Conservation (phyloP, 2,113 vertebrate species). For the Centropristis striata region DNA sequence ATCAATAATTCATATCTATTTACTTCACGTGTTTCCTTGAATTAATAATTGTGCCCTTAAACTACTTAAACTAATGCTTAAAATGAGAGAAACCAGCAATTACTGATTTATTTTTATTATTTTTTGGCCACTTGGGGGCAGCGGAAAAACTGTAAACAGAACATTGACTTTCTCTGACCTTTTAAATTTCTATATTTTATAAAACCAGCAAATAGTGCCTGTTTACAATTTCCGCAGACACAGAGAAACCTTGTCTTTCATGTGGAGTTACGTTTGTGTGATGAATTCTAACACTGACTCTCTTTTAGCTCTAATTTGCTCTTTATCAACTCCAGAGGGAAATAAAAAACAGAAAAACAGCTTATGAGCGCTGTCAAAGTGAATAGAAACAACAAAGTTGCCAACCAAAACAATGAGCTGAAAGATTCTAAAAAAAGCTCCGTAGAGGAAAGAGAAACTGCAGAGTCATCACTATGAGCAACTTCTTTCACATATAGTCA, state of each 20-base stretch:
- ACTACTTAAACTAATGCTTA: background rate
- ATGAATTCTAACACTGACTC: background rate
- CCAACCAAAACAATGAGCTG: background rate
- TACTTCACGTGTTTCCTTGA: slow-evolving; percentile 22
- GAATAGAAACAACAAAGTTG: background rate
- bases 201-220: background rate
- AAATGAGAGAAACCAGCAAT: slow-evolving; percentile 6
- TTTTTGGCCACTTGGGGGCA: background rate
- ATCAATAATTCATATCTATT: slow-evolving; percentile 37
- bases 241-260: background rate
- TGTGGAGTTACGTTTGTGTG: background rate
- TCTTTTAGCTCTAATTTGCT: background rate
- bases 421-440: background rate
- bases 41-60: slow-evolving; percentile 16
- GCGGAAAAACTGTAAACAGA: background rate
- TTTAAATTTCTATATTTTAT: too few relatives aligned
- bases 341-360: background rate
- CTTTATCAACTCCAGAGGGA: background rate
- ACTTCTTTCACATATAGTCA: background rate
- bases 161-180: background rate
- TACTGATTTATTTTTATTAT: background rate
- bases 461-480: too few relatives aligned
- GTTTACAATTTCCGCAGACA: background rate
- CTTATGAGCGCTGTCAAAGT: background rate
- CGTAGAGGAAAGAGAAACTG: background rate